Conservation (phyloP, 2,113 vertebrate species). For the Gnathonemus longibarbis region DNA sequence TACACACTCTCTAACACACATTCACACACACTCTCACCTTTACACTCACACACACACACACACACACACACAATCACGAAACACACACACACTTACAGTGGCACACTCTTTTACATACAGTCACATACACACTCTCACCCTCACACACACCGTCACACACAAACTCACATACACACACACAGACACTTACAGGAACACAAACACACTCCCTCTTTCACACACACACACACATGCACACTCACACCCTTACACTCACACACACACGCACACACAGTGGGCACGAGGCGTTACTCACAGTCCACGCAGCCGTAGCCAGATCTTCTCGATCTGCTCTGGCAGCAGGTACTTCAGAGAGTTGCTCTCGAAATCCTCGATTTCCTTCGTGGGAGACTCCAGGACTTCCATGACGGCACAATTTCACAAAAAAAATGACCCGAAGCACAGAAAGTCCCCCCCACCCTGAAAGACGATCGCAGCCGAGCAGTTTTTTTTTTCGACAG, state of each 20-base stretch:
- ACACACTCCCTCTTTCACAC: not conserved
- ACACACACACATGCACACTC: too few species aligned
- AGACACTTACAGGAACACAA: not conserved
- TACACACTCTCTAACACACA: not conserved
- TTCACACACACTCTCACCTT: not conserved
- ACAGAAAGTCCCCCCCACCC: not conserved
- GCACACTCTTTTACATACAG: not conserved
- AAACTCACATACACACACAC: not conserved
- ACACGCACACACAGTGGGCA: not conserved
- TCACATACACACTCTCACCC: not conserved
- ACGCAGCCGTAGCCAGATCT: conserved; percentile 85
- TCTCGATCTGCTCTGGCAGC: conserved; percentile 85
- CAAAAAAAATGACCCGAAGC: not conserved
- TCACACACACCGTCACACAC: too few species aligned
- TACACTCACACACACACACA: not conserved
- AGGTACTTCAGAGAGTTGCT: conserved; percentile 86
- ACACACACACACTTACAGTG: not conserved
- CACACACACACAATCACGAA: not conserved
- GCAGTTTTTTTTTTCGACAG: not conserved
- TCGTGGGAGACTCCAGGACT: conserved; percentile 82
- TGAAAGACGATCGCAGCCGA: not conserved
- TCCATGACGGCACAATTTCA: conserved; percentile 44
- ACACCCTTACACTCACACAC: not conserved
- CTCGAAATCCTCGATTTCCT: conserved; percentile 90
- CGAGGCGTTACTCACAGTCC: conserved; percentile 73